A percentile compares a stretch with the other conserved stretches of the same genome.
phyloP scores from a whole-genome alignment of 2,888 invertebrate genomes.

The Caenorhabditis wallacei region DNA sequence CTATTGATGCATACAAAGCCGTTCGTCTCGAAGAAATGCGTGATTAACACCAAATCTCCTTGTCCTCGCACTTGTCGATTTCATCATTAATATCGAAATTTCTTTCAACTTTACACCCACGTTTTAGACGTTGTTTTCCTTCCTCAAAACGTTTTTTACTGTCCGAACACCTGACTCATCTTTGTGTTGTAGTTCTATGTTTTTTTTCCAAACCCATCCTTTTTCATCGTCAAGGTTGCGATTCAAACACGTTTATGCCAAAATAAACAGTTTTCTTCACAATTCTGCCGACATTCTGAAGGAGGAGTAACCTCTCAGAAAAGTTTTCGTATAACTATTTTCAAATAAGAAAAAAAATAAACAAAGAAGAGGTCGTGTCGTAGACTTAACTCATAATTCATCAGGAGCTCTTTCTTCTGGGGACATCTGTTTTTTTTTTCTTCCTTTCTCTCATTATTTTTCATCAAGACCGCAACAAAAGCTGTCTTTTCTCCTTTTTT shows the following conservation, averaged over 20 bases:
- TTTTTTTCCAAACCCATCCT: slow-evolving; percentile 39
- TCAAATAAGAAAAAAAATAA: slow-evolving; percentile 13
- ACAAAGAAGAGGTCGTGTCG: slow-evolving; percentile 30
- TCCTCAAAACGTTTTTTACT: slow-evolving; percentile 12
- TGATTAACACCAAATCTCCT: slow-evolving; percentile 15
- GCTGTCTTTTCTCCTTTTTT: slow-evolving; percentile 8
- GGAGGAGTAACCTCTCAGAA: slow-evolving; percentile 12
- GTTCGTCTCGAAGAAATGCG: slow-evolving; percentile 45
- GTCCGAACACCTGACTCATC: slow-evolving; percentile 58
- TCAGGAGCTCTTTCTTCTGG: slow-evolving; percentile 21
- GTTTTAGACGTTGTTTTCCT: slow-evolving; percentile 7
- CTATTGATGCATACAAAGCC: slow-evolving; percentile 50
- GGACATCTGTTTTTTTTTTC: slow-evolving; percentile 19
- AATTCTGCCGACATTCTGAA: slow-evolving; percentile 45
- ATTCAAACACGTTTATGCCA: slow-evolving; percentile 62
- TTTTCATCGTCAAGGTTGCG: slow-evolving; percentile 59
- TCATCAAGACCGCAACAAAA: slow-evolving; percentile 38
- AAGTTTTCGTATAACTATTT: slow-evolving; percentile 20
- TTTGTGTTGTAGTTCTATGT: slow-evolving; percentile 28
- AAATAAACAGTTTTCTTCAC: slow-evolving; percentile 62
- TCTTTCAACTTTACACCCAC: slow-evolving; percentile 32
- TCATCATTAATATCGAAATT: slow-evolving; percentile 6
- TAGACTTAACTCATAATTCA: slow-evolving; percentile 43
- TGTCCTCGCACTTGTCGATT: neutral
- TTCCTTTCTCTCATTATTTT: slow-evolving; percentile 10